These are phyloP conservation scores for Agapostemon virescens DNA, from an alignment of 2,888 invertebrate species.

Conservation along the genomic window DNA sequence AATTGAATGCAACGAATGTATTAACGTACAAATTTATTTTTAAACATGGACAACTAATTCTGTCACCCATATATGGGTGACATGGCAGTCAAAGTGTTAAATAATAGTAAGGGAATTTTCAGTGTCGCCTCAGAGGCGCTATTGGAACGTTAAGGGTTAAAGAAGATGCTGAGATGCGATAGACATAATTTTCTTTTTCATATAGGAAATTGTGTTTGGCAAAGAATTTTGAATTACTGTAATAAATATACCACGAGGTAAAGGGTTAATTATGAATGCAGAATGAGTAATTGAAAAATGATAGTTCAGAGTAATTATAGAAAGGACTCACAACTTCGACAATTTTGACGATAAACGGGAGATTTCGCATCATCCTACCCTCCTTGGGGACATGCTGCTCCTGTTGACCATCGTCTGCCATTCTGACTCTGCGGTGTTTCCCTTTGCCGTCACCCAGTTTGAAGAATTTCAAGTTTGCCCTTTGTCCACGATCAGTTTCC, in stretches of 20 bases:
- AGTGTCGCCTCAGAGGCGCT: too few species aligned
- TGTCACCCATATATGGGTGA: too few species aligned
- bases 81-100: too few species aligned
- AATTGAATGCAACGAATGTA: too few species aligned
- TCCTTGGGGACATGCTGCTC: slow-evolving; percentile 82
- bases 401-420: slow-evolving; percentile 84
- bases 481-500: slow-evolving; percentile 48
- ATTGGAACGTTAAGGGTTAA: too few species aligned
- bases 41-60: too few species aligned
- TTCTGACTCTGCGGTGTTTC: slow-evolving; percentile 82
- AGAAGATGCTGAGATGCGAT: too few species aligned
- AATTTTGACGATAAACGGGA: slow-evolving; percentile 84
- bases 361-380: slow-evolving; percentile 74
- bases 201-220: background rate
- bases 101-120: too few species aligned
- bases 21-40: too few species aligned
- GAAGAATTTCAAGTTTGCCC: slow-evolving; percentile 67
- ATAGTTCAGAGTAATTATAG: background rate
- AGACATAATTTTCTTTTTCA: too few species aligned
- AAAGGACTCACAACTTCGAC: slow-evolving; percentile 84
- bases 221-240: background rate
- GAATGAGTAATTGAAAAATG: background rate
- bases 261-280: background rate
- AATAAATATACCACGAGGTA: background rate
- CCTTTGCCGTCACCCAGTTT: slow-evolving; percentile 79